A percentile compares a stretch with the other conserved stretches of the same genome.
Conservation (phyloP, 2,888 invertebrate genomes). For the Pantelozetes paolii region DNA sequence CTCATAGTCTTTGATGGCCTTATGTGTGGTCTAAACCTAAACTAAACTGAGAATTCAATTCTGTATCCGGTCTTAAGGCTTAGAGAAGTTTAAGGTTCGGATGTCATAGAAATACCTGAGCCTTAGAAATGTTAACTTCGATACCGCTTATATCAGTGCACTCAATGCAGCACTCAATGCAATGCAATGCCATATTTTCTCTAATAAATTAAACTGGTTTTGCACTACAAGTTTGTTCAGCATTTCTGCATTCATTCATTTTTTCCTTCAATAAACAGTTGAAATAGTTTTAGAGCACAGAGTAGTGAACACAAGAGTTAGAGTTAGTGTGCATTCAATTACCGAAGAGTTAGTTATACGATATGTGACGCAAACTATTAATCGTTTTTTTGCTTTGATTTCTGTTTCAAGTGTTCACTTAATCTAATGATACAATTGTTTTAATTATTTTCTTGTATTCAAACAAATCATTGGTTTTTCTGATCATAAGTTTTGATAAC, state of each 20-base stretch:
- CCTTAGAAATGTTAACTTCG: not conserved
- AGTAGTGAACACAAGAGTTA: not conserved
- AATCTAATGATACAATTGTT: too few relatives aligned
- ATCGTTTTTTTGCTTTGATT: too few relatives aligned
- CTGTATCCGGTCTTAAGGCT: constrained; percentile 31
- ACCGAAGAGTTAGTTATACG: constrained; percentile 5
- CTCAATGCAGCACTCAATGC: not conserved
- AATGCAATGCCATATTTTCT: constrained; percentile 33
- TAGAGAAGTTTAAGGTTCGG: constrained; percentile 2
- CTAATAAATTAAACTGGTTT: constrained; percentile 36
- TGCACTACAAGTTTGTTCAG: constrained; percentile 36
- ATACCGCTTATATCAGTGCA: constrained; percentile 1
- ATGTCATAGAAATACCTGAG: constrained; percentile 31
- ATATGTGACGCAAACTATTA: constrained; percentile 4
- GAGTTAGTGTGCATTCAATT: not conserved
- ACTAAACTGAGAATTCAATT: not conserved
- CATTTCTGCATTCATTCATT: constrained; percentile 35
- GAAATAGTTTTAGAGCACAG: constrained; percentile 27
- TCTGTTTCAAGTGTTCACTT: too few relatives aligned
- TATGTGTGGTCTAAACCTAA: constrained; percentile 29
- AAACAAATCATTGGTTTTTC: too few relatives aligned
- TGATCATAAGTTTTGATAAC: too few relatives aligned
- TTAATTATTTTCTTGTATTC: too few relatives aligned
- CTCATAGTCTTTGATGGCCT: not conserved
- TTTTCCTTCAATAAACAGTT: constrained; percentile 35